Evolutionary conservation across 2,113 vertebrate genomes (phyloP).

Genomic region (Oreochromis spilurus): DNA sequence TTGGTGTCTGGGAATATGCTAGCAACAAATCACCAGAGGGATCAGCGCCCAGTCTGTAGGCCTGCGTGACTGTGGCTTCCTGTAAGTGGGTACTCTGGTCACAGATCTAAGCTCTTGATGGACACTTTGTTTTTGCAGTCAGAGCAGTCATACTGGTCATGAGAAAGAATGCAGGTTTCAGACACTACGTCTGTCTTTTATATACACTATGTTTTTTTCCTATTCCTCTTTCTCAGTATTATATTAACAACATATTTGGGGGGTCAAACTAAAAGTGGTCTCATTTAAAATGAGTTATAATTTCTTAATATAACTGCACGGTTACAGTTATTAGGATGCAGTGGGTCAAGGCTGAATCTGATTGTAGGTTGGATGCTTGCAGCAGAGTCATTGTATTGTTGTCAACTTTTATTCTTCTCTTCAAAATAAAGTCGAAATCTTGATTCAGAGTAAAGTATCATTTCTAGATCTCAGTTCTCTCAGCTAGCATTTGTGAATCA

Average conservation of each 20-base stretch:
- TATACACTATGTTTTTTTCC: background rate
- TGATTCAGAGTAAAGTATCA: rapidly evolving
- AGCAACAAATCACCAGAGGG: background rate
- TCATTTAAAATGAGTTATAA: background rate
- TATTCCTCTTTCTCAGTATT: background rate
- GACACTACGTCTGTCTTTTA: background rate
- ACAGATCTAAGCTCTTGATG: background rate
- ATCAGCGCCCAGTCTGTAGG: rapidly evolving
- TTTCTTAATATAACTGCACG: background rate
- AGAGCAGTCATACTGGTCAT: background rate
- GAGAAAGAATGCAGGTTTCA: background rate
- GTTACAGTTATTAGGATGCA: background rate
- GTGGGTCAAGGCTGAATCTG: background rate
- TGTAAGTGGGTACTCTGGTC: background rate
- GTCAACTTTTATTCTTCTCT: background rate
- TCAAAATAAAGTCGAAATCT: rapidly evolving
- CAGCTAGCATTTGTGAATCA: background rate
- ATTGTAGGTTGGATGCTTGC: background rate
- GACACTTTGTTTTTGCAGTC: background rate
- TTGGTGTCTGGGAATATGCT: background rate
- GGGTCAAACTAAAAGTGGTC: background rate
- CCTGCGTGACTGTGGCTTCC: background rate
- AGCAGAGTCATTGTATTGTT: background rate
- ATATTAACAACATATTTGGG: background rate
- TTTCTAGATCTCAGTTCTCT: background rate